Evolutionary conservation across 2,888 invertebrate species (phyloP).

Genomic region (Druceiella hillmani): DNA sequence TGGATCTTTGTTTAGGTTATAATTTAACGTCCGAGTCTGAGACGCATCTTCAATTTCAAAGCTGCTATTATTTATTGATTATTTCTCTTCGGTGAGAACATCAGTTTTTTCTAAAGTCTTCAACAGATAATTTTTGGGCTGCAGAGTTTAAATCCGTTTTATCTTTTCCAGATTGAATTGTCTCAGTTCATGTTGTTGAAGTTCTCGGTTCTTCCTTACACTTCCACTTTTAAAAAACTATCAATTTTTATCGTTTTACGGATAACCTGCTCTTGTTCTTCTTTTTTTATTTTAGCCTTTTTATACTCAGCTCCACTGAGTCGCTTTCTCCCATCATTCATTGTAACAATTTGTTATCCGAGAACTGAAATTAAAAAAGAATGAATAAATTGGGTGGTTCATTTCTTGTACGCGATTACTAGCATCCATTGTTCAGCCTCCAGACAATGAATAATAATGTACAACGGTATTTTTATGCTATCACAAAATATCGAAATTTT

Average conservation of each 20-base stretch:
- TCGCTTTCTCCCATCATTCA: too few relatives aligned
- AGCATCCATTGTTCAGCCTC: too few relatives aligned
- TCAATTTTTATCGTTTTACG: constrained; percentile 8
- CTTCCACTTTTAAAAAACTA: constrained; percentile 9
- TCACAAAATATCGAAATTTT: too few relatives aligned
- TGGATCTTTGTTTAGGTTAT: constrained; percentile 22
- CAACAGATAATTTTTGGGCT: constrained; percentile 17
- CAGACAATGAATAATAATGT: too few relatives aligned
- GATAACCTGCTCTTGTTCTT: constrained; percentile 4
- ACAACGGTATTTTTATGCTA: too few relatives aligned
- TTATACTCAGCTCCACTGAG: too few relatives aligned
- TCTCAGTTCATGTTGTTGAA: constrained; percentile 17
- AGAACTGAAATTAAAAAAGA: too few relatives aligned
- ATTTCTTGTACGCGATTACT: too few relatives aligned
- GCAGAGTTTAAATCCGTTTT: constrained; percentile 17
- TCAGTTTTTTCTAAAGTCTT: constrained; percentile 18
- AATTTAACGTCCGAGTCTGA: constrained; percentile 17
- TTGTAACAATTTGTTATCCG: too few relatives aligned
- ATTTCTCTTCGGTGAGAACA: constrained; percentile 19
- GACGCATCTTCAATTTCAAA: constrained; percentile 20
- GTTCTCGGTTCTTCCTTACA: constrained; percentile 13
- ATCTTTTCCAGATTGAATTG: constrained; percentile 18
- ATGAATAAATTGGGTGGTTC: too few relatives aligned
- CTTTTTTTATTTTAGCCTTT: constrained; percentile 5
- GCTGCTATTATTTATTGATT: constrained; percentile 16